Evolutionary conservation across 2,113 vertebrate species (phyloP).

Genomic region (Syngnathus floridae): DNA sequence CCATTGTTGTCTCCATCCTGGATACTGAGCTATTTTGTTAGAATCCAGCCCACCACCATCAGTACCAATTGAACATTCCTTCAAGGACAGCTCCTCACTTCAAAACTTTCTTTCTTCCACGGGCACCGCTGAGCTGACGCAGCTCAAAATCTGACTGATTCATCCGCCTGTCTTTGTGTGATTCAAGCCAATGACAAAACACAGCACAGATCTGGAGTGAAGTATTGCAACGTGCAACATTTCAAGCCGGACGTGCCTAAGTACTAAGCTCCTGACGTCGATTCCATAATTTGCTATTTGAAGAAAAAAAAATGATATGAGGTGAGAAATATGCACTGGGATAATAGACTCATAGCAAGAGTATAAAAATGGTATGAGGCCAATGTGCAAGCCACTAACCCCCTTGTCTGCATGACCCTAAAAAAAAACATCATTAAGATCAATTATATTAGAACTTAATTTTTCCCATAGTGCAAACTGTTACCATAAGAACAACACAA

Average conservation of each 20-base stretch:
- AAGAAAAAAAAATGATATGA: no score
- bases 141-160: slow-evolving; percentile 42
- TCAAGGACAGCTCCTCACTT: slow-evolving; percentile 47
- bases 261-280: background rate
- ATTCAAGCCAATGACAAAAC: slow-evolving; percentile 43
- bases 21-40: slow-evolving; percentile 5
- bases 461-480: no score
- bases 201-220: slow-evolving; percentile 2
- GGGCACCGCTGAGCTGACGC: slow-evolving; percentile 34
- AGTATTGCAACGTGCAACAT: background rate
- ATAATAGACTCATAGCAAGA: no score
- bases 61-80: slow-evolving; percentile 34
- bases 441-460: no score
- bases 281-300: background rate
- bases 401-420: no score
- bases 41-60: slow-evolving; percentile 12
- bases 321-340: no score
- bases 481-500: no score
- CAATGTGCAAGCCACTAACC: slow-evolving; percentile 26
- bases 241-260: slow-evolving; percentile 1
- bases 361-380: slow-evolving; percentile 29
- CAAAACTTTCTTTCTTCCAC: slow-evolving; percentile 10
- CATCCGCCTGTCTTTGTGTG: slow-evolving; percentile 35
- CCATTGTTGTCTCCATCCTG: background rate
- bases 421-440: no score